Base-by-base conservation (phyloP, 1,140 invertebrate species). In the Hestina assimilis region DNA sequence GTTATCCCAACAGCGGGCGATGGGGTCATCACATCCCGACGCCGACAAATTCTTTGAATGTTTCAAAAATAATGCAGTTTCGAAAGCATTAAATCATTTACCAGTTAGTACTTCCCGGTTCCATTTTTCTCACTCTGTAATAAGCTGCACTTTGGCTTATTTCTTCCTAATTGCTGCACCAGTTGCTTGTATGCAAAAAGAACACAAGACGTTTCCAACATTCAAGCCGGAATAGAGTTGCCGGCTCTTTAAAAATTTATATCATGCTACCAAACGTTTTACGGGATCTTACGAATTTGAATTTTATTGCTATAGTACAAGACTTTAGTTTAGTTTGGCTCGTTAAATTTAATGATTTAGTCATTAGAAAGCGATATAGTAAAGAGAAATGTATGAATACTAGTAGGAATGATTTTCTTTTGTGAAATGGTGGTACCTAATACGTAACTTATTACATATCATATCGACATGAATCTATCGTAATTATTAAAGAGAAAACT, bases 111-210 rank as follows among this genome's bases (percentile, higher is more conserved):
- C 8, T 38, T 19, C 3, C 14, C 33, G 19, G 15, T 38, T 35
- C 17, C 7, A 17, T 38, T 31, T 38, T 38, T 38, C 19, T 17
- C 15, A 17, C 15, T 38, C 15, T 17, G 15, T 38, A 38, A 8
- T 38, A 17, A 19, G 33, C 33, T 38, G 17, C 15, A 38, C 3
- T 38, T 38, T 17, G n/a, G 19, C 15, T 38, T 38, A 9, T 35
- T 38, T 17, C 33, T 38, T 38, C 33, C 15, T 38, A 38, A 38
- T 38, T 38, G 33, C 33, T 38, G 19, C 15, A 38, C 33, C 33
- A 38, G 33, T 38, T 19, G 33, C 7, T 38, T 19, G 14, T 38
- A 17, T n/a, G 9, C 7, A 38, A 38, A 19, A 19, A 19, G 9
- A 19, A 38, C 33, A 38, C 6, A 38, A 38, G 33, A 9, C 33